Evolutionary conservation across 1,140 invertebrate genomes (phyloP).

Genomic region (Asobara japonica): DNA sequence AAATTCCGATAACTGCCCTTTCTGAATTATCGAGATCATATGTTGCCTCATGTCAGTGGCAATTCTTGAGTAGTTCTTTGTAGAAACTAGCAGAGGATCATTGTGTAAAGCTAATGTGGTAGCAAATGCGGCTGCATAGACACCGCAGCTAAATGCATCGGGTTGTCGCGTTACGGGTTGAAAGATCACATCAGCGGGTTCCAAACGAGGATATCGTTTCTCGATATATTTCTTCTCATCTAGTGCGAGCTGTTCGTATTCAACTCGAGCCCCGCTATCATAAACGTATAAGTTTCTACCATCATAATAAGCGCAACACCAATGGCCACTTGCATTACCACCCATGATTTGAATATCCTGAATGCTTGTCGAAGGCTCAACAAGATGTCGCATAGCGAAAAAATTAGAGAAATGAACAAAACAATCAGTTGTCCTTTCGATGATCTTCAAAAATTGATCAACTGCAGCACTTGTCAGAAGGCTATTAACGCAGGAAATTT

Average conservation of each 20-base stretch:
- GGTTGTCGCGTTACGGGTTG: constrained; percentile 23
- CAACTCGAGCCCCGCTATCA: neutral
- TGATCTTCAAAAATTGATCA: neutral
- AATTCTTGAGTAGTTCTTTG: constrained; percentile 3
- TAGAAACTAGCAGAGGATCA: neutral
- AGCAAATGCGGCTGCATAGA: constrained; percentile 32
- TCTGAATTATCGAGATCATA: constrained; percentile 10
- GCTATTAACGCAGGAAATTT: neutral
- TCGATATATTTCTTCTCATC: constrained; percentile 19
- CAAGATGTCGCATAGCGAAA: neutral
- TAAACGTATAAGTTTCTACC: constrained; percentile 13
- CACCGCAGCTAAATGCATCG: constrained; percentile 23
- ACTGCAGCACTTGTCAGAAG: neutral
- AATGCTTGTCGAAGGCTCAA: neutral
- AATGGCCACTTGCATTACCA: constrained; percentile 15
- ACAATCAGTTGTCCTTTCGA: neutral
- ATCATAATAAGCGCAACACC: constrained; percentile 25
- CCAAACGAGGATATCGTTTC: constrained; percentile 6
- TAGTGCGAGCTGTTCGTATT: neutral
- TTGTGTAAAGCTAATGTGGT: constrained; percentile 16
- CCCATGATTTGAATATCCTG: constrained; percentile 30
- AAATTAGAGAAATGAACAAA: neutral
- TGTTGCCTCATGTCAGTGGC: constrained; percentile 23
- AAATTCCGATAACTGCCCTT: neutral
- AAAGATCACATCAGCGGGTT: neutral